Evolutionary conservation across 2,113 vertebrate genomes (phyloP).

Genomic region (Isurus oxyrinchus): DNA sequence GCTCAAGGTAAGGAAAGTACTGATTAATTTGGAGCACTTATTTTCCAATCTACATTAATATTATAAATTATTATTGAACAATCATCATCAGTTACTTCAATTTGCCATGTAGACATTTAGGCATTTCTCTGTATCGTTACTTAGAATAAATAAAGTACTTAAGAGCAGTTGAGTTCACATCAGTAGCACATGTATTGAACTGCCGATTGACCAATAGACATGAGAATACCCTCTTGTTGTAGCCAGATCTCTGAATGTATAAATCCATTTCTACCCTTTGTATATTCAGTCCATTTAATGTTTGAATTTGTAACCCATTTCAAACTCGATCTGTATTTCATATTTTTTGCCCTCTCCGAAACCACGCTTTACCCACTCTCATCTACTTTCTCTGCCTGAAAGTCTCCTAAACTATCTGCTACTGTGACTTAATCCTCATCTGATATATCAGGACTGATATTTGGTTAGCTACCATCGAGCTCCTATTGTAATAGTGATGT

Average conservation of each 20-base stretch:
- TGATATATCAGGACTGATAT: neutral
- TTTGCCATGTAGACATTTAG: neutral
- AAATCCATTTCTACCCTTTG: neutral
- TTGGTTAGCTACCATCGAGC: neutral
- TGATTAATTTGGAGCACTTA: neutral
- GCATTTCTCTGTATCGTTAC: neutral
- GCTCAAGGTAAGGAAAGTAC: slow-evolving; percentile 63
- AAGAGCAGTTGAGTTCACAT: neutral
- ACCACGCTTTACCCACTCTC: neutral
- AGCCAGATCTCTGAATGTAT: neutral
- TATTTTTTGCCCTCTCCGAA: neutral
- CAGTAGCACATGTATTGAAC: neutral
- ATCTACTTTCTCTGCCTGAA: neutral
- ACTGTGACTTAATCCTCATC: neutral
- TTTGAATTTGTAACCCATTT: neutral
- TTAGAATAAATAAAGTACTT: neutral
- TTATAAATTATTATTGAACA: neutral
- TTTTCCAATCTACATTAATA: neutral
- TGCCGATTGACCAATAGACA: neutral
- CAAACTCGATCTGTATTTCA: neutral
- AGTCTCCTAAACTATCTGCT: neutral
- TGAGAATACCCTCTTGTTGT: neutral
- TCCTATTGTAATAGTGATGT: neutral
- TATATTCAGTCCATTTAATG: neutral
- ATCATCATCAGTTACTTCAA: neutral